Evolutionary conservation across 2,797 vertebrate genomes (phyloP), one percentile per base, ranked within the genome.

Genomic region (Chloroceryle amazona): DNA sequence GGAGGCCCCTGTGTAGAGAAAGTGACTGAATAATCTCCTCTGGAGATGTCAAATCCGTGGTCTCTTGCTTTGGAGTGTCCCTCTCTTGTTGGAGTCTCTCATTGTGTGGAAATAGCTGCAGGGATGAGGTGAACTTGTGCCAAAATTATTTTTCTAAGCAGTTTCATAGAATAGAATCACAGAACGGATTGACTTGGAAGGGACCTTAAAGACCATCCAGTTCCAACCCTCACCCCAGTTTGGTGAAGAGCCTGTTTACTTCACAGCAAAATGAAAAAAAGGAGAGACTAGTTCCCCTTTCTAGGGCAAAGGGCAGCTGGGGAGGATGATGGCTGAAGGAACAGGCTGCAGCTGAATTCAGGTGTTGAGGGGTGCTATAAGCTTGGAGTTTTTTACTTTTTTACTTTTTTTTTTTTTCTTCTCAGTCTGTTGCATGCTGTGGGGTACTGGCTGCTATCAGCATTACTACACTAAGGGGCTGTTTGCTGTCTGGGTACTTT

Each of bases 401-500:
- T 52, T 51, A 29, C 29, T 52, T 29, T 29, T 52, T 29, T 55
- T n/a, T n/a, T n/a, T 54, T n/a, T n/a, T 55, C 3, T 26, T 7
- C 26, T 23, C 25, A 16, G 23, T 18, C 4, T 3, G 12, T 71
- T 71, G 80, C 28, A 42, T 2, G 33, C 62, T 57, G 9, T 66
- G 57, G 0, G 6, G 58, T 85, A 88, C 63, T 71, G 39, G 55
- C 91, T 74, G 84, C 21, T 86, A 52, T 88, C 89, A 94, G 84
- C 86, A 65, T 82, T 89, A 63, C 61, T 74, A 42, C 51, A 14
- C 78, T 10, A 5, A 29, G 63, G 72, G 44, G 44, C 67, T 97
- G 90, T 96, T 97, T 97, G 91, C 95, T 96, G 89, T 97, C 95
- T 96, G 74, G 87, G 68, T 72, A 25, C 81, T 67, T 10, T 39